These are phyloP conservation scores for Amphimedon queenslandica DNA, from an alignment of 37 sponge, comb jelly and placozoan species.

Conservation along the genomic window DNA sequence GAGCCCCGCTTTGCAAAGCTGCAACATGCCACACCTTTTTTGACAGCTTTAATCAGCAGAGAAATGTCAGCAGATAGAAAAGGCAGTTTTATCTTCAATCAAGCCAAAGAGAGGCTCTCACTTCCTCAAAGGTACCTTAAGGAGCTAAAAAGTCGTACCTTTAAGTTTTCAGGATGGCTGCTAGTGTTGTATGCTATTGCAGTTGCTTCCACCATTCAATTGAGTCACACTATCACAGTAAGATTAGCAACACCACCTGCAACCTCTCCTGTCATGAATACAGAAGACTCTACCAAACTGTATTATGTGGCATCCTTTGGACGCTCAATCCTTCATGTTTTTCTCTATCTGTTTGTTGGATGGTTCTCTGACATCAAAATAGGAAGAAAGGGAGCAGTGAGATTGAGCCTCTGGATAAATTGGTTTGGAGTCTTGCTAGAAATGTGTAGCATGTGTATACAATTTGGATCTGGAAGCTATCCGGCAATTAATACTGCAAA, in stretches of 20 bases:
- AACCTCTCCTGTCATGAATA: not conserved
- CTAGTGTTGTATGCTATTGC: not conserved
- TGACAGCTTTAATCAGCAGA: too few relatives aligned
- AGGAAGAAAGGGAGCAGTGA: not conserved
- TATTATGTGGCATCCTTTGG: not conserved
- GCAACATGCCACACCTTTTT: too few relatives aligned
- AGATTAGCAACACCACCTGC: not conserved
- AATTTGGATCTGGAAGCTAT: not conserved
- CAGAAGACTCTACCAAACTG: not conserved
- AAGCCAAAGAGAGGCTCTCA: too few relatives aligned
- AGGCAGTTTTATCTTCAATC: too few relatives aligned
- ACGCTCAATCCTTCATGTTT: not conserved
- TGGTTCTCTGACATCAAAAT: constrained; percentile 3
- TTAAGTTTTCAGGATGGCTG: not conserved
- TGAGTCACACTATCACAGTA: not conserved
- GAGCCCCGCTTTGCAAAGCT: too few relatives aligned
- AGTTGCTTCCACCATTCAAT: not conserved
- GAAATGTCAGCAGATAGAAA: too few relatives aligned
- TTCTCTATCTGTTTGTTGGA: not conserved
- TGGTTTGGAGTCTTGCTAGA: not conserved
- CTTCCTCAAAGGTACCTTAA: not conserved
- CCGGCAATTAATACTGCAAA: not conserved
- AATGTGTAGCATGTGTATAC: not conserved
- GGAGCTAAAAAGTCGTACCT: not conserved
- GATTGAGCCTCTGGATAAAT: not conserved